Conservation (phyloP, 2,797 vertebrate genomes). For the Megaceryle alcyon region DNA sequence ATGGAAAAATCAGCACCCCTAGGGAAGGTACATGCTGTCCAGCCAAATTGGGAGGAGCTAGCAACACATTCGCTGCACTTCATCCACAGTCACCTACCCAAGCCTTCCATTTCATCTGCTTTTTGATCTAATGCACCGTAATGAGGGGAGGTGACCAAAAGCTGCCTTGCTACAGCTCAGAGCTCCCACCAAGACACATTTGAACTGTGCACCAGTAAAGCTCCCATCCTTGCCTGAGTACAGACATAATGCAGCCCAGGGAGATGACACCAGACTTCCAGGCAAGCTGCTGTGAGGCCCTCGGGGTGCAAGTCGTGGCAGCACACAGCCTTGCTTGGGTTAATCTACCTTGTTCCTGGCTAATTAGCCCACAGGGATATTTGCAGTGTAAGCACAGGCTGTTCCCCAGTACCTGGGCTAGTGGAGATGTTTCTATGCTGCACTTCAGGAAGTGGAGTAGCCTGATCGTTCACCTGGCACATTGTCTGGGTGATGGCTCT, state of each 20-base stretch:
- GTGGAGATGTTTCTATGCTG: not conserved
- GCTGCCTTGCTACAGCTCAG: not conserved
- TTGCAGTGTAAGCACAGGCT: not conserved
- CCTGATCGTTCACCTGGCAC: accelerated
- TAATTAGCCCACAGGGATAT: accelerated
- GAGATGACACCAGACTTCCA: not conserved
- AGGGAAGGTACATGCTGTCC: no score
- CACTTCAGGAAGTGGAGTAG: accelerated
- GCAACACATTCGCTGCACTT: no score
- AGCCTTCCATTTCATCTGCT: conserved; percentile 25
- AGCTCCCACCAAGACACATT: not conserved
- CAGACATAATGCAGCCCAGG: accelerated
- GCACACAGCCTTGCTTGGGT: not conserved
- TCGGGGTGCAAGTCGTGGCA: not conserved
- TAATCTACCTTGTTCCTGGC: not conserved
- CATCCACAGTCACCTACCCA: not conserved
- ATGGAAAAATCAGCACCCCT: no score
- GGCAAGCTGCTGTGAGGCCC: not conserved
- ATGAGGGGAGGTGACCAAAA: accelerated
- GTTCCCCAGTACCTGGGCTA: not conserved
- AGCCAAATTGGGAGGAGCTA: no score
- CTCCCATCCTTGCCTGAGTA: not conserved
- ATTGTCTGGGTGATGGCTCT: accelerated
- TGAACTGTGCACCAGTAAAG: accelerated
- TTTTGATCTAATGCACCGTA: not conserved